Percentiles rank a stretch among this genome's conserved stretches.
Evolutionary conservation across 2,797 vertebrate genomes (phyloP).

Genomic region (Phataginus tetradactyla): DNA sequence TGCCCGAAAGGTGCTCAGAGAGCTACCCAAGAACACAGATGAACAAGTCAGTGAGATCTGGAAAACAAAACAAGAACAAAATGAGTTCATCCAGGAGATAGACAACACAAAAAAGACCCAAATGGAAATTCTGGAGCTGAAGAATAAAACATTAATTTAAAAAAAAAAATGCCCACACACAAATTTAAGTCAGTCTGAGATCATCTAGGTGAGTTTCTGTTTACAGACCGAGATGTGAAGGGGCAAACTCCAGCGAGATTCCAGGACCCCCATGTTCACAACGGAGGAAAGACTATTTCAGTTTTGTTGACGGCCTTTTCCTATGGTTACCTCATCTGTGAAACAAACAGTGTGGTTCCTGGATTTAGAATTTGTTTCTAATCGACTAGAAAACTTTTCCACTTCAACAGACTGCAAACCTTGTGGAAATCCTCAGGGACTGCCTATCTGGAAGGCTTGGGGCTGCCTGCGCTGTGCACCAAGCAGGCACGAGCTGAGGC

Average conservation of each 20-base stretch:
- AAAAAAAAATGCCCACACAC: neutral
- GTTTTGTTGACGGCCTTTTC: conserved; percentile 58
- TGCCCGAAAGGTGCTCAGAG: neutral
- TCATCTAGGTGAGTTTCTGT: neutral
- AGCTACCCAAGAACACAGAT: neutral
- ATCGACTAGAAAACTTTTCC: conserved; percentile 43
- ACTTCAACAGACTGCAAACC: neutral
- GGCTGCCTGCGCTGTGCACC: neutral
- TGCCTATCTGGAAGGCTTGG: neutral
- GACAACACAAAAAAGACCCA: neutral
- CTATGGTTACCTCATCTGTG: conserved; percentile 48
- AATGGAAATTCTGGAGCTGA: neutral
- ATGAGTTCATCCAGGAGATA: neutral
- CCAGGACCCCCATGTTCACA: neutral
- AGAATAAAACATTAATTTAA: neutral
- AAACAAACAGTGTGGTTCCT: conserved; percentile 52
- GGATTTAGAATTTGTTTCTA: conserved; percentile 68
- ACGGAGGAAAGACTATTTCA: conserved; percentile 32
- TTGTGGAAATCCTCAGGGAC: conserved; percentile 16
- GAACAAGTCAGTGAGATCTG: neutral
- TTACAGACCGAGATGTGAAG: neutral
- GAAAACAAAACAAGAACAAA: neutral
- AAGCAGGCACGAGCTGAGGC: neutral
- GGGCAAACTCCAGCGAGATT: fast-evolving
- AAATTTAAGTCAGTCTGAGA: neutral